Conservation (phyloP, 2,113 vertebrate genomes). For the Mirza zaza region DNA sequence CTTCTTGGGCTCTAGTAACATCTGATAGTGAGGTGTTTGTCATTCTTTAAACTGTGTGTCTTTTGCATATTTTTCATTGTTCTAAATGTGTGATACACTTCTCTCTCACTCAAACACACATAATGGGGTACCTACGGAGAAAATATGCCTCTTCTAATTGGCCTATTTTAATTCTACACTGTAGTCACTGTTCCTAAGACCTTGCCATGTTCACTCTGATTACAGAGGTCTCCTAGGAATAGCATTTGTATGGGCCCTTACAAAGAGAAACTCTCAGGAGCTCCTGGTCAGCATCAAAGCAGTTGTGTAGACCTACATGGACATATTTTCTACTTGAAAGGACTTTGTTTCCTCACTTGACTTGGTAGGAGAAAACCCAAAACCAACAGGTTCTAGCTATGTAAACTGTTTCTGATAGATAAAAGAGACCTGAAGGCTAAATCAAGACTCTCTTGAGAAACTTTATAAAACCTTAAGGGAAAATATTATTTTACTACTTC, state of each 20-base stretch:
- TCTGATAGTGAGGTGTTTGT: not conserved
- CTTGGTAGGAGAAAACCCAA: slow-evolving; percentile 1
- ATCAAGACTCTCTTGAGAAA: not conserved
- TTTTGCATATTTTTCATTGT: not conserved
- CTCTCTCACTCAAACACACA: not conserved
- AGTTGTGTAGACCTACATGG: not conserved
- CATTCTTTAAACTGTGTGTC: not conserved
- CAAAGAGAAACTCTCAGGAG: not conserved
- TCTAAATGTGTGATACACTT: not conserved
- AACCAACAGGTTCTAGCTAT: not conserved
- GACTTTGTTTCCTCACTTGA: not conserved
- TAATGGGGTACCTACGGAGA: not conserved
- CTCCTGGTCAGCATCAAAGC: not conserved
- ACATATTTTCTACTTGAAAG: not conserved
- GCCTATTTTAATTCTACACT: not conserved
- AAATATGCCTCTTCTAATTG: not conserved
- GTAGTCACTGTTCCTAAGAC: not conserved
- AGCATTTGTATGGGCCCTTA: not conserved
- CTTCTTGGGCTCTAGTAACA: not conserved
- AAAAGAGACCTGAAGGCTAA: not conserved
- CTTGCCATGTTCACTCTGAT: not conserved
- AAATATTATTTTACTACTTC: not conserved
- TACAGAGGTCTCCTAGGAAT: not conserved
- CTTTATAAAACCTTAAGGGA: not conserved
- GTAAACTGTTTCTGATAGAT: not conserved